phyloP scores from a whole-genome alignment of 1,140 invertebrate genomes.

The Brachionus manjavacas region DNA sequence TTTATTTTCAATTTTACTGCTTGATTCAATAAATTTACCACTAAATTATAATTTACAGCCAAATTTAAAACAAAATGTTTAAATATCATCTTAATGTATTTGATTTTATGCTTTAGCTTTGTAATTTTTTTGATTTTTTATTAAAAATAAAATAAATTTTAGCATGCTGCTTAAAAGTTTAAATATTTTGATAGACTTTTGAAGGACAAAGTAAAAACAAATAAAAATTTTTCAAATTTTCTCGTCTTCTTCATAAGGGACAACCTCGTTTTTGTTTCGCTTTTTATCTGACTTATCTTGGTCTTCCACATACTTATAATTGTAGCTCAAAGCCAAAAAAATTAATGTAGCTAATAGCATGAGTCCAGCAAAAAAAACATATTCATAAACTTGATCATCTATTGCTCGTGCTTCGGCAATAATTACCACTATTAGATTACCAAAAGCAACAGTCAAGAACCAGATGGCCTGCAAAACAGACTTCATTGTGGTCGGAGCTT shows the following conservation, averaged over 20 bases:
- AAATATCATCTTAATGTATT: too few relatives aligned
- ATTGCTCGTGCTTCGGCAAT: slow-evolving; percentile 65
- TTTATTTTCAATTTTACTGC: too few relatives aligned
- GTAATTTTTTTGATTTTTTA: not conserved
- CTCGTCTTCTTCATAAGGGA: not conserved
- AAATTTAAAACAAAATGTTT: too few relatives aligned
- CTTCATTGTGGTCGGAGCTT: slow-evolving; percentile 84
- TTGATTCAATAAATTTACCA: too few relatives aligned
- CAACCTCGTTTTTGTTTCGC: not conserved
- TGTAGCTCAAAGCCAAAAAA: slow-evolving; percentile 69
- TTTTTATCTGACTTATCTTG: not conserved
- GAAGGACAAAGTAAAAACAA: not conserved
- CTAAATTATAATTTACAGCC: too few relatives aligned
- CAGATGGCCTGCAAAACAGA: slow-evolving; percentile 81
- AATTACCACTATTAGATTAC: slow-evolving; percentile 82
- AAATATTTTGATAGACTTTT: not conserved
- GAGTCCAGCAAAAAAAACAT: slow-evolving; percentile 77
- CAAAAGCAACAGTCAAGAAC: slow-evolving; percentile 80
- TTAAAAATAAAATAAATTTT: not conserved
- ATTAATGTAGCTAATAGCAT: slow-evolving; percentile 77
- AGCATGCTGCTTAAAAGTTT: not conserved
- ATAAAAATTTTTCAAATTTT: not conserved
- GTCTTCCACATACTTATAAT: slow-evolving; percentile 55
- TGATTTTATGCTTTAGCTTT: too few relatives aligned
- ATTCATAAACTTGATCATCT: slow-evolving; percentile 62